Evolutionary conservation across 1,140 invertebrate species (phyloP), one percentile per base, ranked within the genome.

Genomic region (Eufriesea mexicana): DNA sequence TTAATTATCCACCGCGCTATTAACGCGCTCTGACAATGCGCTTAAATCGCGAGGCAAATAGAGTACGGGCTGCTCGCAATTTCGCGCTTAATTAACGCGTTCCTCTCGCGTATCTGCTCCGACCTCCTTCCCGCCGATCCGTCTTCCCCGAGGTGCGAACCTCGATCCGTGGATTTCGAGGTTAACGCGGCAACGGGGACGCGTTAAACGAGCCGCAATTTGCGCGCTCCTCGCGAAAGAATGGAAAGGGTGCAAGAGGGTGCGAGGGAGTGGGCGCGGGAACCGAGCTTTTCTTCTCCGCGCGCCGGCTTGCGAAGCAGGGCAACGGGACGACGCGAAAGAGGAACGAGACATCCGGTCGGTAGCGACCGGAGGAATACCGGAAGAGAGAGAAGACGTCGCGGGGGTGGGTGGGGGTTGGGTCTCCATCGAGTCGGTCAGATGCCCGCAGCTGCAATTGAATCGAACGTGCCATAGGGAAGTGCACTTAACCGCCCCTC

Each of bases 401-500:
- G 54, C 42, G 42, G n/a, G n/a, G n/a, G n/a, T n/a, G n/a, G n/a
- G n/a, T n/a, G n/a, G 14, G 68, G 59, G 9, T 20, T 18, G 51
- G 77, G 59, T 86, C 79, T 81, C 82, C 78, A 87, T 88, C 74
- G 83, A 88, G 78, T 82, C 83, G 89, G 83, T 85, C 86, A 81
- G 86, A 74, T 77, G 78, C 77, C 81, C 78, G 66, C 72, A 80
- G 84, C 79, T 87, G 84, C 90, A 90, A 91, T 91, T 89, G 91
- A 91, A 91, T 91, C 86, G 89, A 92, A 91, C 81, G 86, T 89
- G 89, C 88, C 77, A 68, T 73, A 71, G 83, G 83, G 84, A 92
- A 90, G 86, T 86, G 89, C 89, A 89, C 88, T 92, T 90, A 90
- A 80, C 78, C 87, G 74, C 89, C 86, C 89, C 84, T 84, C 87